phyloP scores from a whole-genome alignment of 1,140 invertebrate species.

The Sinella curviseta region DNA sequence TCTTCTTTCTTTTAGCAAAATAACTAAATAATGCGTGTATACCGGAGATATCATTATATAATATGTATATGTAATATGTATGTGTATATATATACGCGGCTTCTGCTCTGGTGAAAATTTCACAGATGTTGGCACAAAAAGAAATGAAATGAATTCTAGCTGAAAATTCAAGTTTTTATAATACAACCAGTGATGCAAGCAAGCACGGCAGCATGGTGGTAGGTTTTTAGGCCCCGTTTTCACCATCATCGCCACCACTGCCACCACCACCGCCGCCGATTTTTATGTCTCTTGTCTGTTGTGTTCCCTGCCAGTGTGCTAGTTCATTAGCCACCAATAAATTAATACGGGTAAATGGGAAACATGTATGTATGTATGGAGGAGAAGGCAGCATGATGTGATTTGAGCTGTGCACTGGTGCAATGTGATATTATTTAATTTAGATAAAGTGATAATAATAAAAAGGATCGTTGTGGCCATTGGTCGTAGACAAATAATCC shows the following conservation, averaged over 20 bases:
- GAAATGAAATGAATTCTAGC: slow-evolving; percentile 7
- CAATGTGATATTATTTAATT: background rate
- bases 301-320: too few relatives aligned
- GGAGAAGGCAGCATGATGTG: background rate
- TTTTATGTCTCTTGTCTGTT: too few relatives aligned
- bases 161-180: slow-evolving; percentile 15
- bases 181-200: background rate
- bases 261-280: background rate
- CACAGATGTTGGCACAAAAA: slow-evolving; percentile 20
- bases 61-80: too few relatives aligned
- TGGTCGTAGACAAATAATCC: background rate
- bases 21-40: background rate
- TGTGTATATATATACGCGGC: background rate
- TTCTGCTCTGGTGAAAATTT: background rate
- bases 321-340: slow-evolving; percentile 22
- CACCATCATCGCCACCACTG: background rate
- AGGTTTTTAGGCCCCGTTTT: background rate
- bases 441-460: background rate
- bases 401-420: too few relatives aligned
- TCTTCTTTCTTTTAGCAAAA: background rate
- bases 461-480: background rate
- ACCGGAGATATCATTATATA: too few relatives aligned
- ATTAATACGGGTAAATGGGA: background rate
- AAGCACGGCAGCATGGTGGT: background rate
- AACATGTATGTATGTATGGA: background rate